A percentile compares a stretch with the other conserved stretches of the same genome.
phyloP scores from a whole-genome alignment of 2,888 invertebrate genomes.

The Sialis lutaria region DNA sequence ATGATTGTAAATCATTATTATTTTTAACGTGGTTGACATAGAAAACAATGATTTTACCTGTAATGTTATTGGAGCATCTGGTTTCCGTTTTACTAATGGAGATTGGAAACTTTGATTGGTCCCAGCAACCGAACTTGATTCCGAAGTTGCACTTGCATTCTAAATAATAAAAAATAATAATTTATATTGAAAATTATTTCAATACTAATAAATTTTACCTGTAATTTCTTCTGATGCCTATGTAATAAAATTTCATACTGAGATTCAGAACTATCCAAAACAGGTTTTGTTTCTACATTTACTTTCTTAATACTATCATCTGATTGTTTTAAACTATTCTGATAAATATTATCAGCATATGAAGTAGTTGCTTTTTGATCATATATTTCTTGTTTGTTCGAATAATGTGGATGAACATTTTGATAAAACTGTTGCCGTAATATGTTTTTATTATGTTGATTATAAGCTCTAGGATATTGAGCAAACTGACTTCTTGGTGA shows the following conservation, averaged over 20 bases:
- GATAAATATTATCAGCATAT: too few species aligned
- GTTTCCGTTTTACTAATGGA: conserved; percentile 67
- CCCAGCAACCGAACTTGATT: conserved; percentile 20
- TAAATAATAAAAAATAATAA: not conserved
- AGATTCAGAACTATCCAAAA: conserved; percentile 1
- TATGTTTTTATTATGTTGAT: too few species aligned
- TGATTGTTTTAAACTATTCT: too few species aligned
- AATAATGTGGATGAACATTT: too few species aligned
- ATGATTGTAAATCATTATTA: not conserved
- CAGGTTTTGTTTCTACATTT: not conserved
- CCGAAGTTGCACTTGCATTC: conserved; percentile 5
- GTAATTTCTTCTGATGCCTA: not conserved
- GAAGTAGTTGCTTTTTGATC: too few species aligned
- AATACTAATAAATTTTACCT: too few species aligned
- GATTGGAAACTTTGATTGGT: conserved; percentile 52
- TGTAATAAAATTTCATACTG: not conserved
- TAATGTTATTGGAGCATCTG: conserved; percentile 69
- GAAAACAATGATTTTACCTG: conserved; percentile 21
- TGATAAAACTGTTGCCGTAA: too few species aligned
- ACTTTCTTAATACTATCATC: too few species aligned
- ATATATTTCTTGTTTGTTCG: too few species aligned
- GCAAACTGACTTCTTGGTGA: too few species aligned
- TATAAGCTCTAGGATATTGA: too few species aligned
- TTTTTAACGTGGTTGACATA: not conserved
- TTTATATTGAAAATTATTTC: too few species aligned